phyloP scores from a whole-genome alignment of 1,140 invertebrate genomes.

The Charaxes varanes region DNA sequence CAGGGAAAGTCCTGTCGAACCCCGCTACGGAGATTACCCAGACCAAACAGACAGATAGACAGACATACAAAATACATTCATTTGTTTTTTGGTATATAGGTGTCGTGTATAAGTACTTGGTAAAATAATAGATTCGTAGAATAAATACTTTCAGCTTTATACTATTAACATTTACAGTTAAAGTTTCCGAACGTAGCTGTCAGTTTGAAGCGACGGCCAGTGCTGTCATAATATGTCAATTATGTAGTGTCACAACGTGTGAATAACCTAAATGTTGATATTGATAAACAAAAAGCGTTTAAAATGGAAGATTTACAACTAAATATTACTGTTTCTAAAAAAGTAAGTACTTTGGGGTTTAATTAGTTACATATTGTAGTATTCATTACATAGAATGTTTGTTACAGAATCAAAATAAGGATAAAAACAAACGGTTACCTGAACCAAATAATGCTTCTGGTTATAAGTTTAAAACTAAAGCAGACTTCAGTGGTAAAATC shows the following conservation, averaged over 20 bases:
- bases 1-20: no score
- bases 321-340: conserved; percentile 52
- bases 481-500: conserved; percentile 62
- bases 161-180: no score
- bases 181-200: background rate
- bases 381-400: no score
- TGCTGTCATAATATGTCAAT: conserved; percentile 14
- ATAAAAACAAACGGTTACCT: conserved; percentile 4
- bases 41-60: no score
- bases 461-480: conserved; percentile 62
- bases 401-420: conserved; percentile 17
- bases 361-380: no score
- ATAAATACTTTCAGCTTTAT: no score
- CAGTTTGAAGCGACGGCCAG: background rate
- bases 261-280: conserved; percentile 31
- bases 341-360: conserved; percentile 28
- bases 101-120: no score
- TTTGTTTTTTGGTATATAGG: no score
- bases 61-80: no score
- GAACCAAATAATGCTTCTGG: conserved; percentile 34
- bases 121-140: no score
- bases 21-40: no score
- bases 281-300: conserved; percentile 5
- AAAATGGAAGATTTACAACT: conserved; percentile 65
- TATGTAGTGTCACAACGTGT: conserved; percentile 29